Conservation (phyloP, 2,888 invertebrate genomes). For the Ennomos quercinarius region DNA sequence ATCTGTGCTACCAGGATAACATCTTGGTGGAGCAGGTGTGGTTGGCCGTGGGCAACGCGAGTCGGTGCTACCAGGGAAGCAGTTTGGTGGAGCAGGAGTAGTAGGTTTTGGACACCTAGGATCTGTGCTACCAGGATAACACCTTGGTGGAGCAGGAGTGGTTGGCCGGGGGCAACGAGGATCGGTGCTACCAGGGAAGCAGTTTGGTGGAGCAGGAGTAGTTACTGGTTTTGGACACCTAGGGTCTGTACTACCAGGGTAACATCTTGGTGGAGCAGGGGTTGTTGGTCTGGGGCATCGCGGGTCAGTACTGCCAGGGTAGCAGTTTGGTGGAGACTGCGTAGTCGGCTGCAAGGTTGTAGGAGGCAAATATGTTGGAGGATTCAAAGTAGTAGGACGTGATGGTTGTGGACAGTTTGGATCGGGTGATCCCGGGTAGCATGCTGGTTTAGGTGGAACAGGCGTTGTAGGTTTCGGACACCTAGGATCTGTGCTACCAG, state of each 20-base stretch:
- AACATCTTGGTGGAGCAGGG: slow-evolving; percentile 45
- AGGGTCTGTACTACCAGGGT: slow-evolving; percentile 45
- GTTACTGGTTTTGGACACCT: slow-evolving; percentile 49
- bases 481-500: slow-evolving; percentile 48
- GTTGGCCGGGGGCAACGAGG: slow-evolving; percentile 53
- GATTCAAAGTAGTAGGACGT: slow-evolving; percentile 47
- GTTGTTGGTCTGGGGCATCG: slow-evolving; percentile 49
- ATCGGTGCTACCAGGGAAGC: slow-evolving; percentile 49
- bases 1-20: slow-evolving; percentile 49
- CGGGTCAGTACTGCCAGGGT: slow-evolving; percentile 54
- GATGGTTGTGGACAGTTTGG: slow-evolving; percentile 37
- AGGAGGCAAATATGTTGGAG: slow-evolving; percentile 48
- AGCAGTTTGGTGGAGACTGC: slow-evolving; percentile 49
- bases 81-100: slow-evolving; percentile 43
- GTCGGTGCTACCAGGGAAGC: slow-evolving; percentile 48
- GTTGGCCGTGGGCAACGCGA: slow-evolving; percentile 47
- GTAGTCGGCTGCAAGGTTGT: slow-evolving; percentile 36
- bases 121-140: slow-evolving; percentile 53
- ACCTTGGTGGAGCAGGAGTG: slow-evolving; percentile 44
- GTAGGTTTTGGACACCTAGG: slow-evolving; percentile 56
- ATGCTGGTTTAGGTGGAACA: slow-evolving; percentile 32
- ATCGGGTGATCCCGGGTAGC: slow-evolving; percentile 48
- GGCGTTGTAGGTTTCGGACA: slow-evolving; percentile 46
- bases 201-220: slow-evolving; percentile 48
- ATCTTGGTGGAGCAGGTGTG: slow-evolving; percentile 47